Percentiles rank a stretch among this genome's conserved stretches.
phyloP scores from a whole-genome alignment of 2,113 vertebrate genomes.

The Cyanoderma ruficeps region DNA sequence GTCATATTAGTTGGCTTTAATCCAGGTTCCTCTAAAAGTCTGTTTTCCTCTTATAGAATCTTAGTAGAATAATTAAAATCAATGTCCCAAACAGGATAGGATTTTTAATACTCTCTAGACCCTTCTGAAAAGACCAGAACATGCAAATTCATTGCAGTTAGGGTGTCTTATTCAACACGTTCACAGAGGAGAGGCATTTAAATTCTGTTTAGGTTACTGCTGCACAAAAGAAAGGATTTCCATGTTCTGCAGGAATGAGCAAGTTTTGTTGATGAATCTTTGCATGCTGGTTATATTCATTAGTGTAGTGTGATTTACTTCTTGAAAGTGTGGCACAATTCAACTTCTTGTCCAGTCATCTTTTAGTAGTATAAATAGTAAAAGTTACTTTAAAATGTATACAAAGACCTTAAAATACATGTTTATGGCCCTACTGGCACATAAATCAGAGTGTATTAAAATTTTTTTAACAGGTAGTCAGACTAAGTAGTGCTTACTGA shows the following conservation, averaged over 20 bases:
- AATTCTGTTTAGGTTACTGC: background rate
- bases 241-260: background rate
- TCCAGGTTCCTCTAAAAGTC: constrained; percentile 33
- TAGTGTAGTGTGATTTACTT: background rate
- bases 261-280: background rate
- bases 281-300: background rate
- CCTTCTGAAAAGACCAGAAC: background rate
- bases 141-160: background rate
- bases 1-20: background rate
- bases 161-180: background rate
- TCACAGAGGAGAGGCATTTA: background rate
- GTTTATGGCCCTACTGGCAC: background rate
- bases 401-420: background rate
- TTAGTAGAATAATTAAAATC: background rate
- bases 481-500: background rate
- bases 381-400: background rate
- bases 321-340: background rate
- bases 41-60: background rate
- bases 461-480: background rate
- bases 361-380: background rate
- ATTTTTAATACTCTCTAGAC: background rate
- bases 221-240: background rate
- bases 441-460: background rate
- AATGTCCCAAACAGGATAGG: background rate
- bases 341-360: background rate